phyloP scores from a whole-genome alignment of 2,888 invertebrate species.

The Andricus curvator region DNA sequence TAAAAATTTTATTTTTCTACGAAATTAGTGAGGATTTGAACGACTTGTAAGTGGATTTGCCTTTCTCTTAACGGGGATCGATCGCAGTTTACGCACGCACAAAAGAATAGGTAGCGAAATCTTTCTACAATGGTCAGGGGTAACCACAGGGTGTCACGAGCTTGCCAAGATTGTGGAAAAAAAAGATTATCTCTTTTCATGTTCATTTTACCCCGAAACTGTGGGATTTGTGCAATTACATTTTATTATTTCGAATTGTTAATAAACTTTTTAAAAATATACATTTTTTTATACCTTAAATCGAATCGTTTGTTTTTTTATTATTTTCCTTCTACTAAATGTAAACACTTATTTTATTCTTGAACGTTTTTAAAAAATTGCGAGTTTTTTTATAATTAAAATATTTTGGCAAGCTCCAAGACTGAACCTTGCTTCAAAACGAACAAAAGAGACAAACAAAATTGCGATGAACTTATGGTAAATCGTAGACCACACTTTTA shows the following conservation, averaged over 20 bases:
- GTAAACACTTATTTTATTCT: not conserved
- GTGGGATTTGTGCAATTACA: constrained; percentile 58
- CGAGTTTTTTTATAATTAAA: not conserved
- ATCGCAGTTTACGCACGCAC: constrained; percentile 29
- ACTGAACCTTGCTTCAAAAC: constrained; percentile 46
- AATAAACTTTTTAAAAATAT: not conserved
- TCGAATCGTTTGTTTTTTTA: not conserved
- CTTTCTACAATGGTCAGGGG: constrained; percentile 2
- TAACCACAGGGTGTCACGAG: constrained; percentile 56
- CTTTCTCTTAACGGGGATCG: constrained; percentile 18
- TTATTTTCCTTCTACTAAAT: not conserved
- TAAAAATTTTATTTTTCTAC: constrained; percentile 33
- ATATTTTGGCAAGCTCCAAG: constrained; percentile 59
- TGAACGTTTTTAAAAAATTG: not conserved
- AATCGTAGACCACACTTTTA: constrained; percentile 73
- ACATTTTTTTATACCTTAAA: not conserved
- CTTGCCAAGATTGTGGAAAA: constrained; percentile 55
- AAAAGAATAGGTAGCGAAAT: constrained; percentile 32
- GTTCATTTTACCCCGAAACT: not conserved
- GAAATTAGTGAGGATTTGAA: constrained; percentile 10
- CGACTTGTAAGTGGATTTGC: constrained; percentile 34
- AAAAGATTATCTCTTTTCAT: constrained; percentile 10
- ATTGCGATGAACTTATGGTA: constrained; percentile 62
- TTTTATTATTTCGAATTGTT: not conserved
- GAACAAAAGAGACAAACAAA: constrained; percentile 43